Evolutionary conservation across 2,113 vertebrate species (phyloP).

Genomic region (Prinia subflava): DNA sequence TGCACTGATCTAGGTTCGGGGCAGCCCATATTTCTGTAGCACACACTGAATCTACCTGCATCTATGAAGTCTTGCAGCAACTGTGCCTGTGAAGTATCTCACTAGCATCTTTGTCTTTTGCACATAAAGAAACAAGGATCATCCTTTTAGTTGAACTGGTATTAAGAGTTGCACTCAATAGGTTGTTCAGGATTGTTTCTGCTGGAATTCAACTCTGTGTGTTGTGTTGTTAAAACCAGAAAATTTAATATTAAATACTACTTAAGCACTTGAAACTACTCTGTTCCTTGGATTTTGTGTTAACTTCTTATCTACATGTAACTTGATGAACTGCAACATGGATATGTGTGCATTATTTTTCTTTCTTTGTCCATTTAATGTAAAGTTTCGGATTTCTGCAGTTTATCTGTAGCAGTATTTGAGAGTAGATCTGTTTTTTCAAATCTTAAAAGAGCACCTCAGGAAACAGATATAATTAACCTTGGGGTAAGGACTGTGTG

Average conservation of each 20-base stretch:
- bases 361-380: background rate
- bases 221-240: background rate
- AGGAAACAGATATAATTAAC: background rate
- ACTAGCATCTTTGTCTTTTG: background rate
- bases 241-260: background rate
- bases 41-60: rapidly evolving
- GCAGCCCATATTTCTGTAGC: background rate
- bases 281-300: background rate
- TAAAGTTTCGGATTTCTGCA: background rate
- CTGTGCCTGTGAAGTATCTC: background rate
- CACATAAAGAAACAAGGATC: background rate
- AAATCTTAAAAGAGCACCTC: background rate
- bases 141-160: rapidly evolving
- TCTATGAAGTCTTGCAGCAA: background rate
- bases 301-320: background rate
- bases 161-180: rapidly evolving
- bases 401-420: background rate
- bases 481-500: background rate
- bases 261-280: background rate
- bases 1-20: background rate
- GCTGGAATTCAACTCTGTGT: background rate
- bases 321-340: background rate
- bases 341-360: background rate
- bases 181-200: background rate
- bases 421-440: background rate